These are phyloP conservation scores for Thereuonema tuberculata DNA, from an alignment of 1,140 invertebrate genomes.

Conservation along the genomic window DNA sequence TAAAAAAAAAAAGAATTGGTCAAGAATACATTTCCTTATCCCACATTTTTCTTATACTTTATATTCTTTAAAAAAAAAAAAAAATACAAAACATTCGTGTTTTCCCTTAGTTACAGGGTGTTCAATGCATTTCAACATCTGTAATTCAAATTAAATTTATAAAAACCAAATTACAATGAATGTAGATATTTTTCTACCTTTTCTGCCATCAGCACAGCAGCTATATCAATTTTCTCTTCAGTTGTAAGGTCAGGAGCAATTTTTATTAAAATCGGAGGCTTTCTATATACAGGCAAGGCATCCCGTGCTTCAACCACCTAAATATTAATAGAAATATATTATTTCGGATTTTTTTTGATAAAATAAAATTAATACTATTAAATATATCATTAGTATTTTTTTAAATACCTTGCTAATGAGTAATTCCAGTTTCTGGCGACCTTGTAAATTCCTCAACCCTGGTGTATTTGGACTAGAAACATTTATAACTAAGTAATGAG, in stretches of 20 bases:
- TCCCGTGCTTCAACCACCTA: constrained; percentile 48
- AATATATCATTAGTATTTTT: neutral
- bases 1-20: too few species aligned
- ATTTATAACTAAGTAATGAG: constrained; percentile 84
- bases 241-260: constrained; percentile 78
- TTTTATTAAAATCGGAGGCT: constrained; percentile 66
- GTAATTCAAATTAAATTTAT: too few species aligned
- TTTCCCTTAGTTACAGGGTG: too few species aligned
- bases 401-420: constrained; percentile 46
- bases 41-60: too few species aligned
- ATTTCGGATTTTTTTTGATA: too few species aligned
- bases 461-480: constrained; percentile 90
- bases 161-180: neutral
- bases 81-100: too few species aligned
- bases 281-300: constrained; percentile 31
- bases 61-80: too few species aligned
- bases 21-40: too few species aligned
- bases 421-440: constrained; percentile 52
- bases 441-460: constrained; percentile 72
- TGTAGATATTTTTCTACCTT: constrained; percentile 24
- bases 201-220: constrained; percentile 35
- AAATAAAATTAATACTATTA: neutral
- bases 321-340: neutral
- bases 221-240: constrained; percentile 69
- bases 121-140: too few species aligned